phyloP scores from a whole-genome alignment of 2,888 invertebrate species.

The Dasypogon diadema region DNA sequence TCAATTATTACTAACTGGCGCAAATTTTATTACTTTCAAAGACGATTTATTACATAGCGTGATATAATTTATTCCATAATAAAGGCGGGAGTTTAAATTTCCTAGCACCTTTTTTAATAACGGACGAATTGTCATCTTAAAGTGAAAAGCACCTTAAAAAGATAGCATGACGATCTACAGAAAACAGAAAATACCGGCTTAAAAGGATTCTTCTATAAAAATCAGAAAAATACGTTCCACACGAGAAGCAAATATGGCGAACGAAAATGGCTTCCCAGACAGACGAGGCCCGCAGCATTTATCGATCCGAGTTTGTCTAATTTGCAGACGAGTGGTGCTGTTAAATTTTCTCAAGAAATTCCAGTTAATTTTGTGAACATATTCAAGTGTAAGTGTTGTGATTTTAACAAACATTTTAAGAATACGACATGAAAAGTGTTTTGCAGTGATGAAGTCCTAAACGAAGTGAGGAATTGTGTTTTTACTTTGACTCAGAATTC shows the following conservation, averaged over 20 bases:
- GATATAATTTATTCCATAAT: conserved; percentile 30
- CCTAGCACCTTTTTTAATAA: not conserved
- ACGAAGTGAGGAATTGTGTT: conserved; percentile 2
- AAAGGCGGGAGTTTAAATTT: conserved; percentile 52
- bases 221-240: conserved; percentile 26
- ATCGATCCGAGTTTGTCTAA: not conserved
- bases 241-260: conserved; percentile 37
- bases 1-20: no score
- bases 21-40: no score
- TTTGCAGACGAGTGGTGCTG: not conserved
- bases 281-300: no score
- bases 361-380: not conserved
- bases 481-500: not conserved
- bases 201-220: conserved; percentile 40
- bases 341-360: not conserved
- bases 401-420: no score
- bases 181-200: conserved; percentile 41
- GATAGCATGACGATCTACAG: not conserved
- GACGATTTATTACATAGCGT: no score
- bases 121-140: conserved; percentile 4
- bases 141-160: not conserved
- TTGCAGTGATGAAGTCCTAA: not conserved
- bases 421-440: not conserved
- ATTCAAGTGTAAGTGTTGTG: not conserved
- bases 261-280: not conserved